These are phyloP conservation scores for Brotula barbata DNA, from an alignment of 2,797 vertebrate species.

Conservation along the genomic window DNA sequence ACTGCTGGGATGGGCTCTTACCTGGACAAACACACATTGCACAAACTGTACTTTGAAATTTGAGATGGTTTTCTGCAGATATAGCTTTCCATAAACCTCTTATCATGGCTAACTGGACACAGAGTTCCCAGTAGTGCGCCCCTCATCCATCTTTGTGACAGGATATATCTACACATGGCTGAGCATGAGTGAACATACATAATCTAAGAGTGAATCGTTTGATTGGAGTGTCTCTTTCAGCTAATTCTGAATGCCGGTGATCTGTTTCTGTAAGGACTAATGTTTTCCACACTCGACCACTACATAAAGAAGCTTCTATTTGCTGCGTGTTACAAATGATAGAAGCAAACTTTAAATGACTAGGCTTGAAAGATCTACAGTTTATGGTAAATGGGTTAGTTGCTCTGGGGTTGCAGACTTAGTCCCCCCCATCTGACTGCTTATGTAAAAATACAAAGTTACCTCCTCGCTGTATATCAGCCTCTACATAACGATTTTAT, in stretches of 20 bases:
- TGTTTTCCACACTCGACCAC: conserved; percentile 11
- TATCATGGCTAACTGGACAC: conserved; percentile 50
- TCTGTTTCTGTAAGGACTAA: conserved; percentile 21
- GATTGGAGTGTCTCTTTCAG: conserved; percentile 25
- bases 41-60: conserved; percentile 22
- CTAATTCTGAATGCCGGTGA: conserved; percentile 21
- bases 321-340: conserved; percentile 33
- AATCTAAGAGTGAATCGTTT: conserved; percentile 26
- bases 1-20: conserved; percentile 78
- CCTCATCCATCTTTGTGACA: conserved; percentile 63
- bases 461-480: conserved; percentile 27
- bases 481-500: conserved; percentile 8
- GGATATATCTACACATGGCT: conserved; percentile 40
- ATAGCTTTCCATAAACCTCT: conserved; percentile 34
- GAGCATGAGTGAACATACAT: conserved; percentile 54
- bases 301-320: conserved; percentile 19
- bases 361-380: conserved; percentile 29
- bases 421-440: no score
- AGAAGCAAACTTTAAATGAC: conserved; percentile 48
- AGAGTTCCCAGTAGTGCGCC: conserved; percentile 22
- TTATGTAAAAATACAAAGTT: no score
- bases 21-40: conserved; percentile 61
- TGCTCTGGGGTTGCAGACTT: conserved; percentile 27
- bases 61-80: conserved; percentile 39
- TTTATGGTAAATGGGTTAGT: conserved; percentile 17